Base-by-base conservation (phyloP, 2,888 invertebrate species). In the Drosophila limbata region DNA sequence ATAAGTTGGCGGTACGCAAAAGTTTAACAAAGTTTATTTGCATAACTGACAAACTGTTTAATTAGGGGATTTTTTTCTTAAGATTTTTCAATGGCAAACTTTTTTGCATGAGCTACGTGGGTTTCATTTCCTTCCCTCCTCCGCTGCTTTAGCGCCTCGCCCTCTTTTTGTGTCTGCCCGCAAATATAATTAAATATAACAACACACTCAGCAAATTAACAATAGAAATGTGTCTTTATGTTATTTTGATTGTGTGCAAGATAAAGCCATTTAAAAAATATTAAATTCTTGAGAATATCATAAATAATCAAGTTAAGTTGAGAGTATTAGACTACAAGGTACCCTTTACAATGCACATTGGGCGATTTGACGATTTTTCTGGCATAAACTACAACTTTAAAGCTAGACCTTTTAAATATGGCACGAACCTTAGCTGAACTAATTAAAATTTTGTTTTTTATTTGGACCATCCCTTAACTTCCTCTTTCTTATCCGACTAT, bases 41-140 rank as follows among this genome's bases (percentile, higher is more conserved):
- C 84, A 84, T 86, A 86, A 88, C 84, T 83, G 89, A 88, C 84
- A 84, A 84, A 88, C 89, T 84, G 89, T 88, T 84, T 84, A 84
- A 84, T 84, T 84, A 84, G 89, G 79, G 88, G 84, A 85, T 88
- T 81, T 85, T 79, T 71, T 35, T 44, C 35, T 44, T 67, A 71
- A 69, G 81, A 83, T 83, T 88, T 84, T 84, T 80, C 69, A 76
- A 66, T 68, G 64, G 72, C 68, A 68, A 78, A 83, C 73, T 86
- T 88, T 76, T 76, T 52, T 68, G 69, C 66, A 47, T 65, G 64
- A 52, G 55, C 60, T 59, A 62, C 60, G 69, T 67, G 68, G 56
- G 59, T 50, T 48, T 77, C 39, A 50, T 35, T 61, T 56, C 55
- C 39, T 47, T 44, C 50, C 57, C 17, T 40, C 33, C 9, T 47